Conservation (phyloP, 2,888 invertebrate species). For the Lasioglossum marginatum region DNA sequence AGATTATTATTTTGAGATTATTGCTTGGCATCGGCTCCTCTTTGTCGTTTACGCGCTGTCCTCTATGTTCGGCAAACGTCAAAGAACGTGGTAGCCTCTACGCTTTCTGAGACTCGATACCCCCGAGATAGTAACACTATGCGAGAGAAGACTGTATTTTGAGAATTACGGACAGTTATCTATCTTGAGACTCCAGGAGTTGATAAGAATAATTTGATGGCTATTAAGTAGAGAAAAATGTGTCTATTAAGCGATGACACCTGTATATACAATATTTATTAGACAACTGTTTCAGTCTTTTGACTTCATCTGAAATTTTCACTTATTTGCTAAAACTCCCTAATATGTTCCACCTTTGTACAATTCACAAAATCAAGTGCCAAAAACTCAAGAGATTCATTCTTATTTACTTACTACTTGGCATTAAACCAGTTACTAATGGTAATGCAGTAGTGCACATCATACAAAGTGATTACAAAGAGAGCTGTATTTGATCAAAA, state of each 20-base stretch:
- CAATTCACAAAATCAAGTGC: background rate
- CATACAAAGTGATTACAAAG: slow-evolving; percentile 27
- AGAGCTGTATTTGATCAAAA: slow-evolving; percentile 27
- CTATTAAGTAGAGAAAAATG: background rate
- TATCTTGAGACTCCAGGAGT: background rate
- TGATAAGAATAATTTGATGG: background rate
- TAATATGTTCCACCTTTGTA: background rate
- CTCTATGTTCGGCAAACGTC: no score
- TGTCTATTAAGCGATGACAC: background rate
- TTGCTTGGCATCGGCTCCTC: no score
- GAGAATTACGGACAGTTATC: background rate
- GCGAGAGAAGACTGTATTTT: background rate
- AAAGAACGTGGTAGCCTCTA: no score
- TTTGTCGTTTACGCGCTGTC: no score
- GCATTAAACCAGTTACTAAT: slow-evolving; percentile 48
- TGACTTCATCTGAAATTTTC: slow-evolving; percentile 6
- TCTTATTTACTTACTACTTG: slow-evolving; percentile 38
- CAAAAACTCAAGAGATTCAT: slow-evolving; percentile 48
- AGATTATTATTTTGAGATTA: no score
- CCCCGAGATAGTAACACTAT: no score
- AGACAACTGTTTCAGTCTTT: slow-evolving; percentile 32
- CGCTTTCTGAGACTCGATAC: no score
- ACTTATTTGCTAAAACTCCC: background rate
- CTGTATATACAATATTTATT: slow-evolving; percentile 17
- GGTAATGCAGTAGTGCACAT: slow-evolving; percentile 27